A percentile compares a stretch with the other conserved stretches of the same genome.
These are phyloP conservation scores for Blastomussa wellsi DNA, from an alignment of 92 coral and sea anemone species.

Conservation along the genomic window DNA sequence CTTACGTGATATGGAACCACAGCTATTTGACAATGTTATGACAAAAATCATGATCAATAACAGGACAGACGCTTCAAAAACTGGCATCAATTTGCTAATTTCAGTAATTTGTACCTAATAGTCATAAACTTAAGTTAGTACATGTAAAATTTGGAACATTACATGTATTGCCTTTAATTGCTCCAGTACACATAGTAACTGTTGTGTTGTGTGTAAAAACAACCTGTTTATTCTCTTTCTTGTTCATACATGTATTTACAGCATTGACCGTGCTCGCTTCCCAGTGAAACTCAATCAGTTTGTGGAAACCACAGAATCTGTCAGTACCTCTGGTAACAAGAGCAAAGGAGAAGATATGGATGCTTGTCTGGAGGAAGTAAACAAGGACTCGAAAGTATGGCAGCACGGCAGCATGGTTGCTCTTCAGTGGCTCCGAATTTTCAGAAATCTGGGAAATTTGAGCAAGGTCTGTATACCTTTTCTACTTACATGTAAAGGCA, in stretches of 20 bases:
- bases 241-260: slow-evolving; percentile 9
- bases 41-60: no score
- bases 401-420: slow-evolving; percentile 62
- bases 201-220: no score
- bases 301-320: slow-evolving; percentile 47
- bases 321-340: slow-evolving; percentile 54
- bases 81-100: no score
- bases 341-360: slow-evolving; percentile 56
- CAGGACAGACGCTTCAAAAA: no score
- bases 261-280: slow-evolving; percentile 37
- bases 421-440: slow-evolving; percentile 46
- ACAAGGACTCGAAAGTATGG: slow-evolving; percentile 57
- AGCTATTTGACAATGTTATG: no score
- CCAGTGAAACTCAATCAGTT: slow-evolving; percentile 9
- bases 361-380: slow-evolving; percentile 60
- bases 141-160: no score
- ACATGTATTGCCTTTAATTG: no score
- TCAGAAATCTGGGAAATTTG: slow-evolving; percentile 40
- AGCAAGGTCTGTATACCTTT: slow-evolving; percentile 38
- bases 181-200: no score
- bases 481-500: no score
- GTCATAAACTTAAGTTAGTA: no score
- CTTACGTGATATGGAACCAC: no score
- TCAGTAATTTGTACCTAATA: no score
- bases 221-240: background rate